Evolutionary conservation across 2,888 invertebrate genomes (phyloP), one percentile per base, ranked within the genome.

Genomic region (Apamea epomidion): DNA sequence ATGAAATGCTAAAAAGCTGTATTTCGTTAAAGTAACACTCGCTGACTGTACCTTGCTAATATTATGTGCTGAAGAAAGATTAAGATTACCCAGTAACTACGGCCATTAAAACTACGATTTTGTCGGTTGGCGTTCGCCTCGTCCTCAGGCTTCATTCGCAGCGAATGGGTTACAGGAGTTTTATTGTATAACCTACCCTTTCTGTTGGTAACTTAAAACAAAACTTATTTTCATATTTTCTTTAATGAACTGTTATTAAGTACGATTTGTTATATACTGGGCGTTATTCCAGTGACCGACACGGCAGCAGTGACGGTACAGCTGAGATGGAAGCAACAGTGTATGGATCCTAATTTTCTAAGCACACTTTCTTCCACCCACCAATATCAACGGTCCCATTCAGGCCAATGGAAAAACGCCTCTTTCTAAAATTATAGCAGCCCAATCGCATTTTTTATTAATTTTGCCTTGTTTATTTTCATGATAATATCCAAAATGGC

Each of bases 401-500:
- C 37, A 29, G 16, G 29, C 48, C 16, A 68, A 51, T n/a, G 62
- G 45, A 48, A 69, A 78, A 84, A 29, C 54, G 18, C 18, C 80
- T 48, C 32, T 73, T 37, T 70, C 58, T 80, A 79, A n/a, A 48
- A 51, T 78, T 81, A 74, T 79, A 87, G 85, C 85, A 88, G 82
- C 77, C 72, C 72, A 82, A 74, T 87, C 42, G 64, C 51, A 73
- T 67, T 80, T 76, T 78, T 78, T 37, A 7, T 42, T 48, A 84
- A 86, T 87, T 88, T 89, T 78, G 74, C 21, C 60, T 84, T 74
- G 68, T 81, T 85, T 86, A 65, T 85, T 75, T 76, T 68, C 67
- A 70, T 84, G 74, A 71, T 78, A 79, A 84, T 88, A 87, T 80
- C 84, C 90, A 91, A 93, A 93, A 92, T 93, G 92, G 91, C 92